Percentiles rank a stretch among this genome's conserved stretches.
These are phyloP conservation scores for Radopholus similis DNA, from an alignment of 1,140 invertebrate genomes.

Conservation along the genomic window DNA sequence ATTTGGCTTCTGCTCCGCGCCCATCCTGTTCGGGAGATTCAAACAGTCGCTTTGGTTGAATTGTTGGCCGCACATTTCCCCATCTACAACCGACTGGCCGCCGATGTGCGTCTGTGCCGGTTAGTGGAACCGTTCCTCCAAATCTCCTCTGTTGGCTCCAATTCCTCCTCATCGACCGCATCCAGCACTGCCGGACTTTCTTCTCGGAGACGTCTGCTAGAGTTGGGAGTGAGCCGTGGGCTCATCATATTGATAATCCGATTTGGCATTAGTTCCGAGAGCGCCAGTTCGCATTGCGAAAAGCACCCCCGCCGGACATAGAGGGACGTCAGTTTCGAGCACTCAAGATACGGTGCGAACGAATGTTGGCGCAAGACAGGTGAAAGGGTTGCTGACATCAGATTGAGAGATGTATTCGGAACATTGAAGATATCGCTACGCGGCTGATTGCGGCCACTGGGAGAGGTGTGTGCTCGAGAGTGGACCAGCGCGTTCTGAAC, in stretches of 20 bases:
- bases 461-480: slow-evolving; percentile 36
- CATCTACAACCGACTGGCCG: slow-evolving; percentile 32
- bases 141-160: slow-evolving; percentile 13
- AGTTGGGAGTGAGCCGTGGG: slow-evolving; percentile 7
- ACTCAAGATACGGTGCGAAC: slow-evolving; percentile 17
- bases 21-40: slow-evolving; percentile 33
- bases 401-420: not conserved
- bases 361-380: not conserved
- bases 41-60: slow-evolving; percentile 23
- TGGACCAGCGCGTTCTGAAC: slow-evolving; percentile 23
- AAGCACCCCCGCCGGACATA: slow-evolving; percentile 13
- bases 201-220: not conserved
- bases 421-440: slow-evolving; percentile 18
- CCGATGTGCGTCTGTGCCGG: slow-evolving; percentile 28
- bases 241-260: slow-evolving; percentile 9
- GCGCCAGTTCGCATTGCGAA: not conserved
- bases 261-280: slow-evolving; percentile 22
- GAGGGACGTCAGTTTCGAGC: not conserved
- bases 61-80: slow-evolving; percentile 23
- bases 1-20: slow-evolving; percentile 23
- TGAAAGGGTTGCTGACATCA: not conserved
- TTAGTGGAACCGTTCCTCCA: slow-evolving; percentile 35
- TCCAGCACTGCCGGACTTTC: not conserved
- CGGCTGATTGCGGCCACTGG: slow-evolving; percentile 32
- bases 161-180: slow-evolving; percentile 8